These are phyloP conservation scores for Amblyopsis hoosieri DNA, from an alignment of 2,797 vertebrate genomes.

Conservation along the genomic window DNA sequence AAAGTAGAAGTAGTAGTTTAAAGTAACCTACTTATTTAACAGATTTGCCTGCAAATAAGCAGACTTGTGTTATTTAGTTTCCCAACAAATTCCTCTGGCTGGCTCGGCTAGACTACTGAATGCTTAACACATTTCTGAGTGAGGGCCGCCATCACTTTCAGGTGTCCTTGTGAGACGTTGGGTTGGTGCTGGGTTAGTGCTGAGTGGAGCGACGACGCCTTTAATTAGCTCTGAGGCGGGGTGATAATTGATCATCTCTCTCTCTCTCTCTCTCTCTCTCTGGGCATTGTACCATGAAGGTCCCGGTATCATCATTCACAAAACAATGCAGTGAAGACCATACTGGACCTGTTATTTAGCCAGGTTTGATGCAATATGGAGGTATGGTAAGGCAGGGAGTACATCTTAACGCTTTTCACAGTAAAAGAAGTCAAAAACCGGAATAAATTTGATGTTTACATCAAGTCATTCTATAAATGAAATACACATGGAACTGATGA, in stretches of 20 bases:
- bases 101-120: constrained; percentile 31
- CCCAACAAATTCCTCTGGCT: constrained; percentile 16
- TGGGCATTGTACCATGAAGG: constrained; percentile 66
- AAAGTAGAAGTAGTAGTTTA: too few relatives aligned
- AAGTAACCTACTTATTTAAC: too few relatives aligned
- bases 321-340: constrained; percentile 44
- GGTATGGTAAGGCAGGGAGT: too few relatives aligned
- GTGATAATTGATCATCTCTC: constrained; percentile 76
- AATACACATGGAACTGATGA: too few relatives aligned
- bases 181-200: constrained; percentile 52
- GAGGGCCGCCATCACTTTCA: constrained; percentile 60
- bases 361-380: too few relatives aligned
- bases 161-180: constrained; percentile 74
- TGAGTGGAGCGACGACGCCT: constrained; percentile 66
- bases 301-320: constrained; percentile 65
- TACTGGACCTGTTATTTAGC: not conserved
- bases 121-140: constrained; percentile 58
- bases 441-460: too few relatives aligned
- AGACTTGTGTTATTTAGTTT: too few relatives aligned
- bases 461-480: too few relatives aligned
- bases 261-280: constrained; percentile 53
- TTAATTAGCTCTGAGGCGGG: constrained; percentile 74
- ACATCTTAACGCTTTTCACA: too few relatives aligned
- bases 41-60: too few relatives aligned
- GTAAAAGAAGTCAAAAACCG: too few relatives aligned